Evolutionary conservation across 2,113 vertebrate genomes (phyloP).

Genomic region (Columba janthina): DNA sequence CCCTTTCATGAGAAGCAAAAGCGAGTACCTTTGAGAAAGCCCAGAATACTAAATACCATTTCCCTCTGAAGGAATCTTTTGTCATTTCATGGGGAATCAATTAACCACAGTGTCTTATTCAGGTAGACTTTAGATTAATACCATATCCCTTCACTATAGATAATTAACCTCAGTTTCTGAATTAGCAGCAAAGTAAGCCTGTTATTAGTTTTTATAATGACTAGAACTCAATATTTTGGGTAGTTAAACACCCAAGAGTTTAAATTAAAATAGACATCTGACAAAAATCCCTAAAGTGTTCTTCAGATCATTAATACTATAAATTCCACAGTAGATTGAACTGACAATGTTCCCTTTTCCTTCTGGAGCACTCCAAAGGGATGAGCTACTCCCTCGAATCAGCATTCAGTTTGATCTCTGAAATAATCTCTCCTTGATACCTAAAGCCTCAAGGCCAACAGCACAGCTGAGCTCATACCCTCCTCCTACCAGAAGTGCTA

Average conservation of each 20-base stretch:
- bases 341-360: conserved; percentile 69
- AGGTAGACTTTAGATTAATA: conserved; percentile 79
- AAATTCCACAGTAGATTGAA: conserved; percentile 76
- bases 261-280: conserved; percentile 84
- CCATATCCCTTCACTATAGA: conserved; percentile 76
- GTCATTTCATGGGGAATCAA: conserved; percentile 73
- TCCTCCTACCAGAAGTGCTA: not conserved
- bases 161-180: conserved; percentile 82
- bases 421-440: conserved; percentile 69
- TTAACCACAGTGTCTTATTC: conserved; percentile 72
- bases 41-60: conserved; percentile 1
- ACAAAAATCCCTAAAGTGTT: conserved; percentile 78
- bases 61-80: conserved; percentile 58
- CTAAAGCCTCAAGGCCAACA: conserved; percentile 64
- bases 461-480: conserved; percentile 20
- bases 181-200: conserved; percentile 79
- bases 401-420: conserved; percentile 72
- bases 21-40: not conserved
- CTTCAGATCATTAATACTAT: conserved; percentile 80
- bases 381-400: conserved; percentile 69
- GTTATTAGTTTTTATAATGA: conserved; percentile 84
- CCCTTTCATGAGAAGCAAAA: not conserved
- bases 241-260: conserved; percentile 81
- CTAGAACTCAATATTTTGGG: conserved; percentile 81
- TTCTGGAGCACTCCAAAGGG: conserved; percentile 68